Percentiles rank a stretch among this genome's conserved stretches.
phyloP scores from a whole-genome alignment of 2,888 invertebrate species.

The Uloborus plumipes region DNA sequence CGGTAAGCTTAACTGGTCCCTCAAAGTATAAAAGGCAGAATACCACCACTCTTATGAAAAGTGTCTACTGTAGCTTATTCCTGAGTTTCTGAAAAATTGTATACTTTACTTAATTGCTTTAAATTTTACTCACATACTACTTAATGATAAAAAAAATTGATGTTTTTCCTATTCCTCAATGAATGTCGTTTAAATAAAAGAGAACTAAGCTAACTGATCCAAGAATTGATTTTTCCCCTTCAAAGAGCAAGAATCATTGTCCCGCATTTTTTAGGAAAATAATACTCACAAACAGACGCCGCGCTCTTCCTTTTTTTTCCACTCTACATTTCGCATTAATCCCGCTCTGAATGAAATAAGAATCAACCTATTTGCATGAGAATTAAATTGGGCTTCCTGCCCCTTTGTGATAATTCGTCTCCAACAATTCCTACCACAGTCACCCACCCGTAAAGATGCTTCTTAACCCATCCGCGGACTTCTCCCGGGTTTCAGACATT shows the following conservation, averaged over 20 bases:
- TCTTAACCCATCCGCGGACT: background rate
- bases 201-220: background rate
- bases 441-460: too few species aligned
- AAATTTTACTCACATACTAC: too few species aligned
- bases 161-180: background rate
- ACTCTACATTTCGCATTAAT: conserved; percentile 22
- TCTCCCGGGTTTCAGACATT: conserved; percentile 18
- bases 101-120: too few species aligned
- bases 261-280: background rate
- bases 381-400: conserved; percentile 1
- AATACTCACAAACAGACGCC: background rate
- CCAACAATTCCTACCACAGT: too few species aligned
- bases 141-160: too few species aligned
- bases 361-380: conserved; percentile 37
- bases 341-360: conserved; percentile 28
- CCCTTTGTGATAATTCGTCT: background rate
- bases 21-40: too few species aligned
- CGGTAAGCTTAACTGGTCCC: too few species aligned
- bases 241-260: background rate
- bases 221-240: background rate
- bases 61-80: too few species aligned
- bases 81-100: too few species aligned
- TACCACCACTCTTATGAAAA: too few species aligned
- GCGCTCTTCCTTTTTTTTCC: background rate
- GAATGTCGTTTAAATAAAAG: background rate